Base-by-base conservation (phyloP, 1,140 invertebrate genomes). In the Drosophila burlai region DNA sequence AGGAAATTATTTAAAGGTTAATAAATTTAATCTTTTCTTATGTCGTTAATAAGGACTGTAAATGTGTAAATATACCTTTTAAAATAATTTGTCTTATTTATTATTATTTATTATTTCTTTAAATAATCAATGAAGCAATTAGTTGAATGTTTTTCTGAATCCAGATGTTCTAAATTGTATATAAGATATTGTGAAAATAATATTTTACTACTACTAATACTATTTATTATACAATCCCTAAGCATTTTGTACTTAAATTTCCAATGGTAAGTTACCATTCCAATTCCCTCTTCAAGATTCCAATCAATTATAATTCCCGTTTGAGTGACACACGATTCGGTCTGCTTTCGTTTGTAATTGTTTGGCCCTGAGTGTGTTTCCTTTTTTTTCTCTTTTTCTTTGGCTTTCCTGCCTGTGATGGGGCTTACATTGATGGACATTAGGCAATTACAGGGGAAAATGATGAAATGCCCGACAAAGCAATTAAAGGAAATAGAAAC, bases 391-490 rank as follows among this genome's bases (percentile, higher is more conserved):
- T 21, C 29, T 31, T 31, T 31, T 31, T 6, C 7, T 29, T 29
- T 58, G 54, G 18, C 34, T 66, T 34, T 2, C 16, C n/a, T 66
- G 29, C 34, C 40, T 34, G 49, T 66, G 45, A 77, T 31, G 61
- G 31, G 63, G 68, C 82, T 85, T 85, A 79, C 49, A 49, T 42
- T 78, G 82, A 85, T 80, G 83, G 80, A 87, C 83, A 83, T 77
- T 65, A 73, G 80, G 68, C 68, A 82, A 82, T 78, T 74, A 82
- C 74, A 58, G 46, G 21, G 50, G 55, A 45, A 55, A 72, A 66
- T 69, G 65, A 71, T 63, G 49, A 62, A 81, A 62, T 68, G 43
- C 63, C 47, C 38, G 40, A 43, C 73, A 77, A 64, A 63, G 59
- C 52, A 68, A 65, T 82, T 66, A 54, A 74, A 62, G 38, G n/a